phyloP scores from a whole-genome alignment of 2,113 vertebrate genomes.

The Austrofundulus limnaeus region DNA sequence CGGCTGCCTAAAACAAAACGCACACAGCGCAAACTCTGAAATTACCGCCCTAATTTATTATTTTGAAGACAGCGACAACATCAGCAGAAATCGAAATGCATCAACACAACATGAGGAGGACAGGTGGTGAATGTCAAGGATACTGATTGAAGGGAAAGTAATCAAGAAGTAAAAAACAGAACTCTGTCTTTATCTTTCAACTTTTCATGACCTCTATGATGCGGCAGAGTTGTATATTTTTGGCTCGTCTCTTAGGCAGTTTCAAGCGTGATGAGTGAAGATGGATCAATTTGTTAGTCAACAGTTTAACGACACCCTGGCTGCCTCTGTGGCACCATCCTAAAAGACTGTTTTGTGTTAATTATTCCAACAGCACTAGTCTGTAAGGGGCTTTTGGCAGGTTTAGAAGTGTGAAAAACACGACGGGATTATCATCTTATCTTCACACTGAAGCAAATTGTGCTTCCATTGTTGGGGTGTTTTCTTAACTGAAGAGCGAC shows the following conservation, averaged over 20 bases:
- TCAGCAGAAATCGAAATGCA: conserved; percentile 45
- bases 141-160: not conserved
- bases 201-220: not conserved
- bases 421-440: conserved; percentile 48
- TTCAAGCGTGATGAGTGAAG: conserved; percentile 11
- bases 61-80: conserved; percentile 34
- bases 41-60: conserved; percentile 53
- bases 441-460: conserved; percentile 30
- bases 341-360: conserved; percentile 44
- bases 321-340: not conserved
- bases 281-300: conserved; percentile 54
- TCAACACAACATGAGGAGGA: conserved; percentile 25
- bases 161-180: conserved; percentile 8
- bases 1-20: conserved; percentile 38
- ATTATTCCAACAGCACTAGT: conserved; percentile 51
- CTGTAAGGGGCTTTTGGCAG: conserved; percentile 37
- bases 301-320: conserved; percentile 48
- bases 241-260: not conserved
- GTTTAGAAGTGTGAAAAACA: conserved; percentile 41
- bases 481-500: conserved; percentile 35
- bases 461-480: not conserved
- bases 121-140: conserved; percentile 20
- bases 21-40: conserved; percentile 28
- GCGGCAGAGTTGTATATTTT: conserved; percentile 1
- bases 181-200: not conserved